Base-by-base conservation (phyloP, 2,797 vertebrate species). In the Sebastolobus altivelis region DNA sequence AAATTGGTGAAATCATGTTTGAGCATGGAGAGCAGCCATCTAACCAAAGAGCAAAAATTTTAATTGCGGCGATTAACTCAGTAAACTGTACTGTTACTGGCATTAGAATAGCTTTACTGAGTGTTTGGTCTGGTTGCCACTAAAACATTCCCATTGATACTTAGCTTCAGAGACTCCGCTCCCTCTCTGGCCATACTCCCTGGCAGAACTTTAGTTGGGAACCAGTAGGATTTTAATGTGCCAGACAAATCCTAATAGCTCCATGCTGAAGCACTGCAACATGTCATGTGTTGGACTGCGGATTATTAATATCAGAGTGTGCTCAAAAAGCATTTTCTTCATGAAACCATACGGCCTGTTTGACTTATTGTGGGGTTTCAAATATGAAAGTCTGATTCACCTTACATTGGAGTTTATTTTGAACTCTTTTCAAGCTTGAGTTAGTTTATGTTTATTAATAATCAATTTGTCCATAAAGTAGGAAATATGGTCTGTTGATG, bases 41-140 rank as follows among this genome's bases (percentile, higher is more conserved):
- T 79, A 62, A n/a, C 70, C 69, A 85, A 54, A 77, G 13, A 63
- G 33, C 31, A 59, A 60, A 37, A 22, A 71, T 56, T 5, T 13
- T 49, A 60, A 69, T 33, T 54, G 46, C 74, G 54, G 20, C 40
- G 25, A 79, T 83, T 61, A 84, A 79, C 67, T 82, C 70, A 80
- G 60, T 65, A 67, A 81, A 78, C 37, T 35, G 46, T 10, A 37
- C 20, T 63, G 52, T 71, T 69, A 71, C 38, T 81, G 80, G 65
- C 38, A 81, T 49, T 63, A 72, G 33, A 72, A 37, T 73, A 65
- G 16, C 58, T 61, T 87, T 82, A 59, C 59, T 89, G 59, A 65
- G 40, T 81, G 77, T 88, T 89, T 83, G 59, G 74, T 82, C 79
- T 77, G 75, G 77, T 87, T 86, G 81, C 87, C 84, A 76, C 77